These are phyloP conservation scores for Bubo scandiacus DNA, from an alignment of 2,113 vertebrate species.

Conservation along the genomic window DNA sequence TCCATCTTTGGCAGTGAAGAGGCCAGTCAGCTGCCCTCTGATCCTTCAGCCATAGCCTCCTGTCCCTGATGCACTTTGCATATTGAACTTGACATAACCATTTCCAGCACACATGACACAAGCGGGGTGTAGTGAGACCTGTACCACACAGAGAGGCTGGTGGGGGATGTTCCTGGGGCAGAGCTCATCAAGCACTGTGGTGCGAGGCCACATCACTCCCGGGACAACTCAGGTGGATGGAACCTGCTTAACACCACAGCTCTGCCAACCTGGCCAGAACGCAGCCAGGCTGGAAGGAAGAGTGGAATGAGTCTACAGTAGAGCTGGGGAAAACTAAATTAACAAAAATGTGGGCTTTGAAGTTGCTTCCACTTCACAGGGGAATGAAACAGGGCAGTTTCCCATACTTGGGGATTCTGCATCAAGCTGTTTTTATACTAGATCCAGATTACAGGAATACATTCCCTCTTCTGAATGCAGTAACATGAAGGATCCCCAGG, in stretches of 20 bases:
- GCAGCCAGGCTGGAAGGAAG: fast-evolving
- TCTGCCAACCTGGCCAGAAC: background rate
- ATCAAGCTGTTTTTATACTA: background rate
- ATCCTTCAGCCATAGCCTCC: background rate
- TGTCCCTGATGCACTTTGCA: background rate
- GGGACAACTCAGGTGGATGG: fast-evolving
- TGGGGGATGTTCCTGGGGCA: background rate
- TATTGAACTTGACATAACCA: fast-evolving
- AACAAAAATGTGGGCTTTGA: background rate
- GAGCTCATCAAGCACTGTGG: fast-evolving
- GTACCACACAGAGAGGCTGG: fast-evolving
- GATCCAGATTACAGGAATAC: background rate
- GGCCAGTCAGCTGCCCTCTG: background rate
- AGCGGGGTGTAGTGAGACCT: background rate
- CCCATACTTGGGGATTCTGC: background rate
- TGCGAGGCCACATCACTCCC: background rate
- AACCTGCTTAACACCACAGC: background rate
- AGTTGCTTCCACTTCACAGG: background rate
- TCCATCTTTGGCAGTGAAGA: background rate
- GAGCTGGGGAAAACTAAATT: background rate
- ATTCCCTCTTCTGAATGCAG: background rate
- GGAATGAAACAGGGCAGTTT: background rate
- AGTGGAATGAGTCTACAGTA: background rate
- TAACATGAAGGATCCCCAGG: background rate
- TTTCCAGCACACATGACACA: fast-evolving